These are phyloP conservation scores for Hippoglossus hippoglossus DNA, from an alignment of 2,797 vertebrate genomes.

Conservation along the genomic window DNA sequence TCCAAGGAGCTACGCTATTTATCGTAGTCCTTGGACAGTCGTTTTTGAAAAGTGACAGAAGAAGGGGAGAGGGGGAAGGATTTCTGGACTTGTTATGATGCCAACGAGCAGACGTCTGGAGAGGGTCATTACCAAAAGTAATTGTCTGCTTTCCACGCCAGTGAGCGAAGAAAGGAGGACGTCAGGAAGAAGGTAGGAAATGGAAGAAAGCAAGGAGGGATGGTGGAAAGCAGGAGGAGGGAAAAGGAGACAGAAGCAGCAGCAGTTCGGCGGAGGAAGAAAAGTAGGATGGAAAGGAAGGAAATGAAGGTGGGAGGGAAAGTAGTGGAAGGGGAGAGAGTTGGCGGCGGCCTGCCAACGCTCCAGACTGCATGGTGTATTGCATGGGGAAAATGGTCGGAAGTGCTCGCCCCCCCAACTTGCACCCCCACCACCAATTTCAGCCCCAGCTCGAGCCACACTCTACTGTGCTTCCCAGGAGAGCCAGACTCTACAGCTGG, in stretches of 20 bases:
- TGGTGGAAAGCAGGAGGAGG: conserved; percentile 40
- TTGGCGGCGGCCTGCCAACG: conserved; percentile 67
- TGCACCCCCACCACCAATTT: conserved; percentile 71
- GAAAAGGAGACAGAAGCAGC: conserved; percentile 22
- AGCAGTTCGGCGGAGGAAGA: conserved; percentile 47
- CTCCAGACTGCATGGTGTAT: conserved; percentile 76
- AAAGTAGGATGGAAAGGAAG: conserved; percentile 66
- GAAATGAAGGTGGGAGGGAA: conserved; percentile 55
- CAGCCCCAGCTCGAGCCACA: conserved; percentile 80
- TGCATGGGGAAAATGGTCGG: conserved; percentile 79
- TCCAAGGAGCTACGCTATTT: conserved; percentile 64
- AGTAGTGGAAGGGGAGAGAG: conserved; percentile 63
- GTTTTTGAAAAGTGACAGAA: conserved; percentile 58
- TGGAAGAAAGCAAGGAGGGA: conserved; percentile 50
- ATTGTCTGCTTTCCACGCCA: conserved; percentile 57
- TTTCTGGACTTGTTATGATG: conserved; percentile 59
- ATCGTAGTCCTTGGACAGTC: conserved; percentile 57
- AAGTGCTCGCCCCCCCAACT: conserved; percentile 74
- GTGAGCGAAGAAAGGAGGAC: conserved; percentile 35
- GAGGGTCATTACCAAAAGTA: conserved; percentile 62
- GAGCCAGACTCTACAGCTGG: conserved; percentile 84
- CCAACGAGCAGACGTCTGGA: conserved; percentile 68
- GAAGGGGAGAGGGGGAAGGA: conserved; percentile 21
- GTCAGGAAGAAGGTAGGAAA: conserved; percentile 54
- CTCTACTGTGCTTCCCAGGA: conserved; percentile 78